Base-by-base conservation (phyloP, 2,888 invertebrate species). In the Poecilus cupreus region DNA sequence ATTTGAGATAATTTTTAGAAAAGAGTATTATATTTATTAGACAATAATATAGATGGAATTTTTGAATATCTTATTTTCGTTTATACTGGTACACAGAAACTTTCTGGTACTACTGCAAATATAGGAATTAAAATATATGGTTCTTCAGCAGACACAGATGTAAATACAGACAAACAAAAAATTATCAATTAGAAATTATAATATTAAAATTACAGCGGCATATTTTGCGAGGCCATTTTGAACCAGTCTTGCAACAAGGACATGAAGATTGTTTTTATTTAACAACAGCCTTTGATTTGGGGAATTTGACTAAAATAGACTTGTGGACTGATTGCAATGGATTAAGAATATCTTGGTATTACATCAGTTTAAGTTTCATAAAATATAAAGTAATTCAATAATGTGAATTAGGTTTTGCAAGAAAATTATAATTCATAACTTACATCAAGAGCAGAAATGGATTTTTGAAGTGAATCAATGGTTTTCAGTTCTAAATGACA, bases 251-350 rank as follows among this genome's bases (percentile, higher is more conserved):
- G 4, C 81, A 75, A 49, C 16, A 24, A 75, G 43, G 75, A n/a
- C 8, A 32, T 26, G 64, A 60, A 43, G 64, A 81, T 46, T 75
- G 75, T 43, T 81, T 81, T 81, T 39, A 70, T 39, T 24, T 81
- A 32, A 74, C 57, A 26, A 60, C 75, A 11, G 1, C 13, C 26
- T 3, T 22, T 8, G 11, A 26, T 54, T 75, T 81, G 24, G 81
- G 81, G 0, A 60, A 81, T 6, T 24, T 81, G 22, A 5, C 13
- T 37, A 16, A 24, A 16, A 26, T 81, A 5, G 75, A 75, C 18
- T 13, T 81, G n/a, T 81, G 81, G 81, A 75, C 60, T 16, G 81
- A 81, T 46, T 74, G 81, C 20, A 20, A 75, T 46, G 81, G 81
- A 46, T 26, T 64, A 4, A 70, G 81, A 24, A 18, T 11, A 26